phyloP scores from a whole-genome alignment of 2,888 invertebrate genomes.

The Dicycla oo region DNA sequence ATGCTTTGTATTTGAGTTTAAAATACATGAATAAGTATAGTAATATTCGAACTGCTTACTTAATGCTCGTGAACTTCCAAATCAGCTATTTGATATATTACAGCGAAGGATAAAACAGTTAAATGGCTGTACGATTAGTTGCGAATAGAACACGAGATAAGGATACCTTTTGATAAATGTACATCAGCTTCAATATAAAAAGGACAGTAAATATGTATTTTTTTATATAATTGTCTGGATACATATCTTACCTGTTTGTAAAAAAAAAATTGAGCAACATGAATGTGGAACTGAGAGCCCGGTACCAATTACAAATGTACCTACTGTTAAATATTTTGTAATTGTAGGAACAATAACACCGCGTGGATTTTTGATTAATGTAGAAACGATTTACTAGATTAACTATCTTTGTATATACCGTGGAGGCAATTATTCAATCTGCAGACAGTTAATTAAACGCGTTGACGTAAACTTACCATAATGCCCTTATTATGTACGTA shows the following conservation, averaged over 20 bases:
- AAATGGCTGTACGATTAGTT: constrained; percentile 43
- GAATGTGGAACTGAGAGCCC: background rate
- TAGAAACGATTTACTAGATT: background rate
- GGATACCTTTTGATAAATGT: background rate
- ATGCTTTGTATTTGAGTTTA: background rate
- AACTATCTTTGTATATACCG: constrained; percentile 12
- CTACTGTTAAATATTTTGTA: constrained; percentile 12
- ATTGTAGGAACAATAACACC: constrained; percentile 10
- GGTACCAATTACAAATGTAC: background rate
- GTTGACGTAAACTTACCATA: constrained; percentile 15
- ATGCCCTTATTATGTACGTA: constrained; percentile 11
- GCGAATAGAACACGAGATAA: constrained; percentile 30
- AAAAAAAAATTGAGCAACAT: constrained; percentile 9
- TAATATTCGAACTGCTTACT: constrained; percentile 8
- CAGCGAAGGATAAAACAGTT: constrained; percentile 37
- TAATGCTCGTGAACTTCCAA: constrained; percentile 22
- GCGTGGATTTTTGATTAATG: constrained; percentile 31
- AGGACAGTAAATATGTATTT: background rate
- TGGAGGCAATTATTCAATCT: constrained; percentile 34
- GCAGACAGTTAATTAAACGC: constrained; percentile 37
- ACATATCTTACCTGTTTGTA: background rate
- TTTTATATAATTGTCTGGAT: background rate
- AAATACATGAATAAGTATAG: background rate
- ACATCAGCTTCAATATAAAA: background rate
- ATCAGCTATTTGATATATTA: constrained; percentile 35